phyloP scores from a whole-genome alignment of 2,888 invertebrate genomes.

The Mythimna lalbum region DNA sequence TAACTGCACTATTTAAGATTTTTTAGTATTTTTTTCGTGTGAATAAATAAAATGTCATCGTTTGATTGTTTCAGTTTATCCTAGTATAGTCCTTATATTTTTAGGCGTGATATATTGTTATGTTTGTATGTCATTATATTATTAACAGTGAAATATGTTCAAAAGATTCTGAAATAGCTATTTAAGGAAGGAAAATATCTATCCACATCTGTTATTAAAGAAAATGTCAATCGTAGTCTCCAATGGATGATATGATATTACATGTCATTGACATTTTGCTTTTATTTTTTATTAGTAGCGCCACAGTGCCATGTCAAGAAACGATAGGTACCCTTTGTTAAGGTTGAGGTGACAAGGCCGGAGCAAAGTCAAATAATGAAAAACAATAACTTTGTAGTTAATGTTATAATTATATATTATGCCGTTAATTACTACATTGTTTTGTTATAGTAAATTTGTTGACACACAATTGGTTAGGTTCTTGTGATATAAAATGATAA shows the following conservation, averaged over 20 bases:
- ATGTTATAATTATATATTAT: slow-evolving; percentile 11
- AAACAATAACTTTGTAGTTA: slow-evolving; percentile 44
- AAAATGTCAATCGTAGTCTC: neutral
- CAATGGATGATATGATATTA: slow-evolving; percentile 2
- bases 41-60: too few relatives aligned
- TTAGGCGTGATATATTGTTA: too few relatives aligned
- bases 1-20: too few relatives aligned
- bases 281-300: neutral
- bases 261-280: slow-evolving; percentile 15
- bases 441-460: slow-evolving; percentile 21
- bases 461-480: neutral
- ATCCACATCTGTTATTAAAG: too few relatives aligned
- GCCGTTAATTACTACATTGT: slow-evolving; percentile 38
- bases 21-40: too few relatives aligned
- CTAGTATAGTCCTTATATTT: too few relatives aligned
- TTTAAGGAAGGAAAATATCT: too few relatives aligned
- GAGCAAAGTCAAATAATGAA: slow-evolving; percentile 55
- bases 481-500: neutral
- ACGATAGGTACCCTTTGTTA: neutral
- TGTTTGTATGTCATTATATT: too few relatives aligned
- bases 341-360: slow-evolving; percentile 28
- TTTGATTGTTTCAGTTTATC: too few relatives aligned
- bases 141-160: too few relatives aligned
- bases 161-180: too few relatives aligned
- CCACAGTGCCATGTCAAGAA: slow-evolving; percentile 4